Evolutionary conservation across 2,797 vertebrate genomes (phyloP).

Genomic region (Carcharodon carcharias): DNA sequence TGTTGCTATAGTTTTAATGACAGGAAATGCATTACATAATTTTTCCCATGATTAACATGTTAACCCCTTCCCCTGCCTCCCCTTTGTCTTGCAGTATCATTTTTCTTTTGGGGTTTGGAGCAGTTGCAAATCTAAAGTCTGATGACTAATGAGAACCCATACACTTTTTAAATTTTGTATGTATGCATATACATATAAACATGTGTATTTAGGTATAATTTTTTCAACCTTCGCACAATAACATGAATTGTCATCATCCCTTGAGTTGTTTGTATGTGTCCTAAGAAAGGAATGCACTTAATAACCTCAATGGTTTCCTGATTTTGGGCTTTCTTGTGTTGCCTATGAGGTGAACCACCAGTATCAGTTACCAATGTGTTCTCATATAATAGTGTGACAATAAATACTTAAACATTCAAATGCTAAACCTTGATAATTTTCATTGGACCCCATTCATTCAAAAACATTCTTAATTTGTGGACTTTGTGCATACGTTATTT

Average conservation of each 20-base stretch:
- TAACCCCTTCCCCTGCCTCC: not conserved
- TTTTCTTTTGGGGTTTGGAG: not conserved
- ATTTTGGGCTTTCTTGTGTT: not conserved
- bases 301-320: not conserved
- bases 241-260: not conserved
- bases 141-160: not conserved
- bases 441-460: no score
- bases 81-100: not conserved
- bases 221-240: not conserved
- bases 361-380: not conserved
- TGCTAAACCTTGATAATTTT: not conserved
- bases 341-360: not conserved
- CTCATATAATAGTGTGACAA: not conserved
- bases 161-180: not conserved
- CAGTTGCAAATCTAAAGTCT: not conserved
- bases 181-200: not conserved
- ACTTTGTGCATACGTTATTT: not conserved
- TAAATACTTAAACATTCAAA: not conserved
- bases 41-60: not conserved
- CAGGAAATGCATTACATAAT: not conserved
- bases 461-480: not conserved
- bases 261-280: not conserved
- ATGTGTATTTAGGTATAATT: not conserved
- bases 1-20: not conserved
- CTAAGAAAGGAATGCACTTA: not conserved